These are phyloP conservation scores for Alligator sinensis DNA, from an alignment of 2,113 vertebrate genomes.

Conservation along the genomic window DNA sequence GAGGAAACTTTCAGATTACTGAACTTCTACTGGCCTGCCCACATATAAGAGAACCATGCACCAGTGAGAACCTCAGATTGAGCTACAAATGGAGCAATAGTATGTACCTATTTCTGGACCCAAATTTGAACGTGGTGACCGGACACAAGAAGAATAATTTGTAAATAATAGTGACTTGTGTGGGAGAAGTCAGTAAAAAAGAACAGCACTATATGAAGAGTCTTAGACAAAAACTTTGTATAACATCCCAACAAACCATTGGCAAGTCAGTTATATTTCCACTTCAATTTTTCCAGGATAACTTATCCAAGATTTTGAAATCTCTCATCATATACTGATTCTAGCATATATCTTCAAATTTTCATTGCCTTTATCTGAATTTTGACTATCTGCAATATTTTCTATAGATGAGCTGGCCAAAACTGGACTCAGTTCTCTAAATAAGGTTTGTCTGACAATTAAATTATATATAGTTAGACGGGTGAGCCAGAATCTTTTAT, in stretches of 20 bases:
- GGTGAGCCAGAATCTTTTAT: not conserved
- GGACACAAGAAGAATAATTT: too few relatives aligned
- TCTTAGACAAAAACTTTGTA: not conserved
- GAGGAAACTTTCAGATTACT: too few relatives aligned
- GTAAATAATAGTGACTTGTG: not conserved
- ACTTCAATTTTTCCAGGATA: not conserved
- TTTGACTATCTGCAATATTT: not conserved
- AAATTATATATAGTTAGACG: not conserved
- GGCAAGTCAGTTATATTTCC: not conserved
- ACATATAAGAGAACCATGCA: too few relatives aligned
- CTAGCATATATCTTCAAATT: not conserved
- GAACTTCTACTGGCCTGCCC: too few relatives aligned
- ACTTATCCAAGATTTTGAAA: not conserved
- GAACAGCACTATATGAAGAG: not conserved
- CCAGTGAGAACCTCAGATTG: too few relatives aligned
- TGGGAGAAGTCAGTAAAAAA: not conserved
- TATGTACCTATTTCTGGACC: too few relatives aligned
- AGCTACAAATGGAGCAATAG: too few relatives aligned
- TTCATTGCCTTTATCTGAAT: not conserved
- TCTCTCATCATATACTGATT: not conserved
- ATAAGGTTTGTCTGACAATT: not conserved
- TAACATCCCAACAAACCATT: fast-evolving
- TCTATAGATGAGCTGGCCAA: not conserved
- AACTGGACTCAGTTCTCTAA: not conserved
- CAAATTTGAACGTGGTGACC: too few relatives aligned